These are phyloP conservation scores for Lindbergichthys nudifrons DNA, from an alignment of 2,797 vertebrate genomes.

Conservation along the genomic window DNA sequence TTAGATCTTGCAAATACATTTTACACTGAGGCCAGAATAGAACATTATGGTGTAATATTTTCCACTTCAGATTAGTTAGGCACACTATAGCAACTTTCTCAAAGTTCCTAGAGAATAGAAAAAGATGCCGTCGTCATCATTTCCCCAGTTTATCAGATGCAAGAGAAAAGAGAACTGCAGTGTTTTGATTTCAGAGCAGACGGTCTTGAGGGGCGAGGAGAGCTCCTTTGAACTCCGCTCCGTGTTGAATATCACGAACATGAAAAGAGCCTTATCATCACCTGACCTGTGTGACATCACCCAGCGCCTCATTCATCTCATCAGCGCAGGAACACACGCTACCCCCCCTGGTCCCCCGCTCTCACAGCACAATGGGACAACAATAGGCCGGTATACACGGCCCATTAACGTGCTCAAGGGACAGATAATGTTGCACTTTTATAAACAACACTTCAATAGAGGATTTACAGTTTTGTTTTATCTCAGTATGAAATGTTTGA, in stretches of 20 bases:
- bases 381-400: constrained; percentile 55
- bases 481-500: constrained; percentile 56
- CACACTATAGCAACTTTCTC: constrained; percentile 37
- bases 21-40: not conserved
- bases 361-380: constrained; percentile 61
- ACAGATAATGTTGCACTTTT: constrained; percentile 67
- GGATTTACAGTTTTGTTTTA: constrained; percentile 44
- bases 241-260: constrained; percentile 54
- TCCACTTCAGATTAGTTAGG: constrained; percentile 28
- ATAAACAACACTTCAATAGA: constrained; percentile 40
- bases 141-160: constrained; percentile 48
- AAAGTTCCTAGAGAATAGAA: constrained; percentile 40
- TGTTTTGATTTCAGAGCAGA: constrained; percentile 58
- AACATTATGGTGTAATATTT: constrained; percentile 30
- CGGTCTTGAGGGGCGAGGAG: constrained; percentile 41
- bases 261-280: constrained; percentile 57
- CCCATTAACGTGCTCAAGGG: constrained; percentile 56
- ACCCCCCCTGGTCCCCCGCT: constrained; percentile 50
- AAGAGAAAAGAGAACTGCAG: constrained; percentile 37
- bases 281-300: constrained; percentile 63
- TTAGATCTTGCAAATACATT: constrained; percentile 22
- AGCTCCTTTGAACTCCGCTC: constrained; percentile 53
- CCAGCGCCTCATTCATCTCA: constrained; percentile 50
- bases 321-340: constrained; percentile 36
- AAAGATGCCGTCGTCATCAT: constrained; percentile 51